These are phyloP conservation scores for Phoebastria nigripes DNA, from an alignment of 2,797 vertebrate genomes.

Conservation along the genomic window DNA sequence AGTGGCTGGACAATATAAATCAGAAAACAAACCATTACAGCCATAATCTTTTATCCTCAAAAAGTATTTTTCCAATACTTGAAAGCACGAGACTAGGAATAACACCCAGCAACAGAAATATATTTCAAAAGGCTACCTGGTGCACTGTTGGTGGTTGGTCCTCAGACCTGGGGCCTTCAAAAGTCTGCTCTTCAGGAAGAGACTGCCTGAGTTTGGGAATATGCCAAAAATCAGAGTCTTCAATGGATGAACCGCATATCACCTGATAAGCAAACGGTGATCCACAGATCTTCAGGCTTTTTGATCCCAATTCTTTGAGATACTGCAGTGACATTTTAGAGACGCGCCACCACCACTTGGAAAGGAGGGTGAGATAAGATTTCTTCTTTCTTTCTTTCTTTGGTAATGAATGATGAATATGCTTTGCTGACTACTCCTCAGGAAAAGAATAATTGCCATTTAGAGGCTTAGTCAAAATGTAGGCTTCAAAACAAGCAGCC, in stretches of 20 bases:
- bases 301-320: background rate
- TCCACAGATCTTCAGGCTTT: background rate
- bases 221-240: background rate
- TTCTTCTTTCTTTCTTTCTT: background rate
- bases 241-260: fast-evolving
- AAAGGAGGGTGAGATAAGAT: background rate
- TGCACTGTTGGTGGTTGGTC: background rate
- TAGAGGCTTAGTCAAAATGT: background rate
- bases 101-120: background rate
- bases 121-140: background rate
- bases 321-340: background rate
- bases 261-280: background rate
- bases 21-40: background rate
- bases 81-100: background rate
- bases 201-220: background rate
- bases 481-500: background rate
- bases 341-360: background rate
- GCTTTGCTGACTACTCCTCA: background rate
- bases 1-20: background rate
- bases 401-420: background rate
- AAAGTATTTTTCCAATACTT: background rate
- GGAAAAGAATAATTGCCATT: background rate
- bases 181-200: background rate
- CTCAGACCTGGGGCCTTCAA: background rate
- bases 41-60: background rate